Base-by-base conservation (phyloP, 2,888 invertebrate genomes). In the Byasa hedistus region DNA sequence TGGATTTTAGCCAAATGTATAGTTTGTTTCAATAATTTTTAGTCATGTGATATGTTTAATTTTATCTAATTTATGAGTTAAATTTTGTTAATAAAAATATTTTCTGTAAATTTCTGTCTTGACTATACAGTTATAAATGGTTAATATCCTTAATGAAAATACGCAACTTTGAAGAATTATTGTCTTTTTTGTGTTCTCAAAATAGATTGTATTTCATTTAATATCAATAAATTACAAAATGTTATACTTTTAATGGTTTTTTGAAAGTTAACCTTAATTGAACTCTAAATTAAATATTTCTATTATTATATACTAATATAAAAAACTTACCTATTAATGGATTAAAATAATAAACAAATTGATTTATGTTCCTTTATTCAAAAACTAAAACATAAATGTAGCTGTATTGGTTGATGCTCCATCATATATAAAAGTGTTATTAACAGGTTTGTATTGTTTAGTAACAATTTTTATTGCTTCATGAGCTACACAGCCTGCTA, bases 391-490 rank as follows among this genome's bases (percentile, higher is more conserved):
- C 78, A 94, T 94, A 85, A 96, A 97, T 59, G 96, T 96, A 57
- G 94, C 94, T 64, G 97, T 96, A 73, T 95, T 96, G 64, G 97
- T 96, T 69, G 96, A 96, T 74, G 98, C 96, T 61, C 96, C 98
- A 92, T 99, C 98, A 88, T 98, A 98, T 74, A 99, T 95, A 84
- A 97, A 97, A 0, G 97, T 98, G 87, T 99, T 99, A 86, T 98
- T 95, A 66, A 99, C 93, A 51, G 99, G 99, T 79, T 98, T 96
- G 87, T 98, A 99, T 91, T 99, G 99, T 79, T 95, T 95, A 3
- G 99, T 99, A 65, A 99, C 94, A 66, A 99, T 92, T 92, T 99
- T 99, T 71, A 99, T 98, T 5, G 95, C 95, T 92, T 99, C 99
- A 80, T 99, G 99, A 10, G 99, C 98, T 32, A 96, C 96, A 82